These are phyloP conservation scores for Lepidochitona cinerea DNA, from an alignment of 2,888 invertebrate genomes.

Conservation along the genomic window DNA sequence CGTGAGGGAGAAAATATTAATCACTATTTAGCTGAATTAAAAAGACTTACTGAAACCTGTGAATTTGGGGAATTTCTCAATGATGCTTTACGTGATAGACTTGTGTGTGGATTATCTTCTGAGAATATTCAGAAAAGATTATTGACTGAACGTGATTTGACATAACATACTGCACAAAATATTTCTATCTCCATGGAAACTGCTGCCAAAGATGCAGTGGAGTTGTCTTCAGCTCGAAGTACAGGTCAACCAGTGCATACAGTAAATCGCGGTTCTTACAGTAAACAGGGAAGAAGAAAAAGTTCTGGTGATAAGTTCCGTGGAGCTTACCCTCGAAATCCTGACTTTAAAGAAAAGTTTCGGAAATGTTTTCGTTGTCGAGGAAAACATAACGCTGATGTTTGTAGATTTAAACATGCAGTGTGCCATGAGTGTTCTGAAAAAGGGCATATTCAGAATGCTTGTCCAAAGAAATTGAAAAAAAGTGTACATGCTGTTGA, in stretches of 20 bases:
- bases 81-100: slow-evolving; percentile 27
- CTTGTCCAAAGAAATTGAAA: neutral
- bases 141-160: slow-evolving; percentile 17
- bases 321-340: neutral
- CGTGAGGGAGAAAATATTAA: slow-evolving; percentile 11
- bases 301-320: neutral
- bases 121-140: slow-evolving; percentile 18
- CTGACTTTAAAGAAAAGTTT: neutral
- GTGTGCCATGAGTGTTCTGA: slow-evolving; percentile 4
- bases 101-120: slow-evolving; percentile 31
- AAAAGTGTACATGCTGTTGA: slow-evolving; percentile 5
- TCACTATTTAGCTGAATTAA: slow-evolving; percentile 19
- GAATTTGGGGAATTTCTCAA: slow-evolving; percentile 19
- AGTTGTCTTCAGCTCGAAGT: slow-evolving; percentile 8
- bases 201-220: slow-evolving; percentile 18
- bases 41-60: slow-evolving; percentile 27
- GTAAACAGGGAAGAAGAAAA: neutral
- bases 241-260: neutral
- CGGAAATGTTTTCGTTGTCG: slow-evolving; percentile 9
- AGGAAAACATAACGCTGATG: slow-evolving; percentile 2
- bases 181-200: slow-evolving; percentile 29
- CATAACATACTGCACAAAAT: slow-evolving; percentile 14
- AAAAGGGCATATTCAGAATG: slow-evolving; percentile 11
- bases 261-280: neutral
- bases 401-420: slow-evolving; percentile 14